Percentiles rank a stretch among this genome's conserved stretches.
Conservation (phyloP, 2,888 invertebrate genomes). For the Drepana falcataria region DNA sequence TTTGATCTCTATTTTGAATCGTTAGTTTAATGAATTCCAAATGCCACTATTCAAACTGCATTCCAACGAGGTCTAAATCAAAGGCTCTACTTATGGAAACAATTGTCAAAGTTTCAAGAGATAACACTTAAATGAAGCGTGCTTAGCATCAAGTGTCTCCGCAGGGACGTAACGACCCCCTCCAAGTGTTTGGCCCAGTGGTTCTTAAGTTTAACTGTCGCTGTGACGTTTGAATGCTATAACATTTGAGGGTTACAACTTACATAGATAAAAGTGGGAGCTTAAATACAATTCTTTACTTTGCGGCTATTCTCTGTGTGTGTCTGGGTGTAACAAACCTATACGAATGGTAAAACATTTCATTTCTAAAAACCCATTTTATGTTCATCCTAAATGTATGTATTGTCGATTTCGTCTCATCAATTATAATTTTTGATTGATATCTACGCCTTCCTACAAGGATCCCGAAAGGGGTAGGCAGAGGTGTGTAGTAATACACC, state of each 20-base stretch:
- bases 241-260: not conserved
- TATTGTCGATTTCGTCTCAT: too few species aligned
- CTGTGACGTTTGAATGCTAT: not conserved
- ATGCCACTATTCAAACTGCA: not conserved
- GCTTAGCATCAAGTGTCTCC: conserved; percentile 1
- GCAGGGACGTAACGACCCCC: conserved; percentile 1
- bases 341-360: too few species aligned
- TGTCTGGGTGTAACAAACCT: too few species aligned
- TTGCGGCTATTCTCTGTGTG: too few species aligned
- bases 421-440: too few species aligned
- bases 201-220: not conserved
- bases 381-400: too few species aligned
- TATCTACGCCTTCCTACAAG: too few species aligned
- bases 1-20: too few species aligned
- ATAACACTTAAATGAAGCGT: conserved; percentile 1
- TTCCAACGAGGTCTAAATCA: not conserved
- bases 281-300: too few species aligned
- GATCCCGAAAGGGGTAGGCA: too few species aligned
- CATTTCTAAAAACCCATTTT: too few species aligned
- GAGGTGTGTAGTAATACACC: too few species aligned
- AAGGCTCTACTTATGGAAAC: not conserved
- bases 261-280: not conserved
- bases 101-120: conserved; percentile 1
- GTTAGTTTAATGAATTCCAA: not conserved
- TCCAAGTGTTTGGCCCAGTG: conserved; percentile 2